These are phyloP conservation scores for Eristalis arbustorum DNA, from an alignment of 2,888 invertebrate species.

Conservation along the genomic window DNA sequence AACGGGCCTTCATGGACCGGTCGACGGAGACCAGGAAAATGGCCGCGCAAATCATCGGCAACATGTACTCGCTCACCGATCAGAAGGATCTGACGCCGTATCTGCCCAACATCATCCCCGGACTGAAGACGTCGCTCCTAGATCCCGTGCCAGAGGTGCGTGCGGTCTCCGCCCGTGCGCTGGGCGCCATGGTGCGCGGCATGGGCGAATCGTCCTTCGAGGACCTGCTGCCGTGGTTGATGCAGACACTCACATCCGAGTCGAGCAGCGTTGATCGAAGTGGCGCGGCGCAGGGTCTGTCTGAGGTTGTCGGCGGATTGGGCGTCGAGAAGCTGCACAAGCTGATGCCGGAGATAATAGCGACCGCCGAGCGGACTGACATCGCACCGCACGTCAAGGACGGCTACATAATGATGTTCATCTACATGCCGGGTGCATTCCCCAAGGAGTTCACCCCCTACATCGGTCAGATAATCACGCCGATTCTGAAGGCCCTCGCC, in stretches of 20 bases:
- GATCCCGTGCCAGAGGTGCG: conserved; percentile 99
- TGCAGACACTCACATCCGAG: conserved; percentile 98
- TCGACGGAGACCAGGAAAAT: conserved; percentile 99
- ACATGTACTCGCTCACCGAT: conserved; percentile 99
- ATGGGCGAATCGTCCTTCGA: conserved; percentile 98
- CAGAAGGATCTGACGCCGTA: conserved; percentile 99
- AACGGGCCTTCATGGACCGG: conserved; percentile 97
- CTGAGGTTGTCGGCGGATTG: conserved; percentile 97
- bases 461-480: conserved; percentile 97
- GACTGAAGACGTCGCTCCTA: conserved; percentile 95
- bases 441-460: conserved; percentile 97
- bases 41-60: conserved; percentile 99
- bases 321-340: conserved; percentile 97
- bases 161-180: conserved; percentile 95
- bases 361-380: conserved; percentile 94
- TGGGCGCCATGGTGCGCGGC: conserved; percentile 98
- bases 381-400: conserved; percentile 98
- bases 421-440: conserved; percentile 99
- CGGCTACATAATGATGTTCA: conserved; percentile 99
- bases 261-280: conserved; percentile 96
- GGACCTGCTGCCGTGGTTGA: conserved; percentile 98
- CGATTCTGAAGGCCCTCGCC: conserved; percentile 97
- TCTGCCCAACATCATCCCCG: conserved; percentile 97
- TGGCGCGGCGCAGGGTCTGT: conserved; percentile 97
- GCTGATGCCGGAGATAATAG: conserved; percentile 98